A percentile compares a stretch with the other conserved stretches of the same genome.
phyloP scores from a whole-genome alignment of 2,797 vertebrate species.

The Delichon dasypus region DNA sequence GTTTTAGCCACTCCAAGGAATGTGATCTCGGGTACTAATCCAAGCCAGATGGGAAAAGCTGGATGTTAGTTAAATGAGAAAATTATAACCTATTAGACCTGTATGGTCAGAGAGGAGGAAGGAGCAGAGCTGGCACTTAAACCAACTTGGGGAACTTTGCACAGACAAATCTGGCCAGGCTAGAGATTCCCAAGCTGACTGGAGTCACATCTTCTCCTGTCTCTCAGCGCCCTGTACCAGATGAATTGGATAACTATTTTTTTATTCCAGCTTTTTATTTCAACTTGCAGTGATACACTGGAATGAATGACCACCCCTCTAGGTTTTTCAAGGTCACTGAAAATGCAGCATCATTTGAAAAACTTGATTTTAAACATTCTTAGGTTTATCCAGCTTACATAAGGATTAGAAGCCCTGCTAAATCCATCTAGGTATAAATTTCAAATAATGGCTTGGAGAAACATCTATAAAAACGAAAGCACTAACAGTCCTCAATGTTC shows the following conservation, averaged over 20 bases:
- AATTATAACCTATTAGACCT: background rate
- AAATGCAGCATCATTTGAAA: background rate
- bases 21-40: background rate
- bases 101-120: background rate
- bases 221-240: background rate
- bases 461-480: background rate
- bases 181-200: background rate
- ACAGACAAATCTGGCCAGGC: background rate
- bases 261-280: background rate
- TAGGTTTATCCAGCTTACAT: background rate
- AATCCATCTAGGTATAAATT: background rate
- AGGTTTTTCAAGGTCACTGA: background rate
- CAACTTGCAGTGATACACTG: background rate
- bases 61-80: background rate
- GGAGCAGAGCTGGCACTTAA: background rate
- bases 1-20: background rate
- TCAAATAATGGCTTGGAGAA: background rate
- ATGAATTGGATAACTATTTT: background rate
- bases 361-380: background rate
- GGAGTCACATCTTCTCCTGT: background rate
- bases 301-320: background rate
- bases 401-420: background rate
- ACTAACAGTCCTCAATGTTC: background rate
- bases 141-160: background rate
- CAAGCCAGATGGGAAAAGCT: background rate